Evolutionary conservation across 2,888 invertebrate genomes (phyloP).

Genomic region (Spodoptera picta): DNA sequence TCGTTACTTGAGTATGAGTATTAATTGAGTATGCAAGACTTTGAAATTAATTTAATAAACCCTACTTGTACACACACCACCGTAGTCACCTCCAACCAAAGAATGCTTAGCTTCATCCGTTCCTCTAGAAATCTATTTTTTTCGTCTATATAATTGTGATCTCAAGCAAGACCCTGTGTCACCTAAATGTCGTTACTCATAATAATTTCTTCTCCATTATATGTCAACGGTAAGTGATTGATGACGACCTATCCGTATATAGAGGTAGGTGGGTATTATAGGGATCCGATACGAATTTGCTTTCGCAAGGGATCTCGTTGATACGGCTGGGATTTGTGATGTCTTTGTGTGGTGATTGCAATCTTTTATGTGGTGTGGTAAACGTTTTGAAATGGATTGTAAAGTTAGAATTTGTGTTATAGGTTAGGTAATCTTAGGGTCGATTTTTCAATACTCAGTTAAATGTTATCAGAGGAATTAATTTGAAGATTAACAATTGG

Average conservation of each 20-base stretch:
- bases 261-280: slow-evolving; percentile 16
- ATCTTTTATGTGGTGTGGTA: background rate
- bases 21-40: too few relatives aligned
- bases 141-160: slow-evolving; percentile 23
- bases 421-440: too few relatives aligned
- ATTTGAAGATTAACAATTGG: too few relatives aligned
- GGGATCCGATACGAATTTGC: slow-evolving; percentile 24
- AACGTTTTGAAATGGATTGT: too few relatives aligned
- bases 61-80: too few relatives aligned
- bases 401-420: too few relatives aligned
- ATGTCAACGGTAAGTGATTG: slow-evolving; percentile 31
- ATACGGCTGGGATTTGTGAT: slow-evolving; percentile 29
- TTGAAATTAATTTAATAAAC: too few relatives aligned
- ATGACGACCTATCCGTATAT: slow-evolving; percentile 27
- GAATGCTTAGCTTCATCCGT: too few relatives aligned
- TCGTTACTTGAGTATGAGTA: too few relatives aligned
- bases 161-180: slow-evolving; percentile 22
- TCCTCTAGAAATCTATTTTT: slow-evolving; percentile 1
- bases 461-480: too few relatives aligned
- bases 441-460: too few relatives aligned
- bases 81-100: too few relatives aligned
- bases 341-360: slow-evolving; percentile 13
- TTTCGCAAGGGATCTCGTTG: slow-evolving; percentile 16
- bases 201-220: slow-evolving; percentile 46
- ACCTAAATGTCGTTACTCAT: slow-evolving; percentile 34